A percentile compares a stretch with the other conserved stretches of the same genome.
These are phyloP conservation scores for Pegoplata infirma DNA, from an alignment of 2,888 invertebrate genomes.

Conservation along the genomic window DNA sequence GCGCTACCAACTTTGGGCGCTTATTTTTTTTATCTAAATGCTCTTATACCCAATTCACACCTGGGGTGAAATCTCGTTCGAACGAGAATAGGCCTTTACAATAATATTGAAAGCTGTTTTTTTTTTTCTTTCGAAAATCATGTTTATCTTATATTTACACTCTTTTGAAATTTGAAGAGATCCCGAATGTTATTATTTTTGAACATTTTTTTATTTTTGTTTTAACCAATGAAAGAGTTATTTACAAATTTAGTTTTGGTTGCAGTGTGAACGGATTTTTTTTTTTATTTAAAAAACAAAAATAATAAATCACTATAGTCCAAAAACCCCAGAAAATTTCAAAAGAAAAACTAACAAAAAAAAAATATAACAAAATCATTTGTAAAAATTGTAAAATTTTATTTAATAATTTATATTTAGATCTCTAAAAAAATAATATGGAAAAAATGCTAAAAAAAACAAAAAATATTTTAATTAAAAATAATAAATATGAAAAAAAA, in stretches of 20 bases:
- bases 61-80: too few species aligned
- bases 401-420: conserved; percentile 59
- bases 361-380: conserved; percentile 43
- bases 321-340: background rate
- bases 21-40: too few species aligned
- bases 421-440: conserved; percentile 36
- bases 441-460: conserved; percentile 47
- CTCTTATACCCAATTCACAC: too few species aligned
- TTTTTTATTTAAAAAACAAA: background rate
- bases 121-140: too few species aligned
- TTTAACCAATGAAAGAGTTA: too few species aligned
- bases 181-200: too few species aligned
- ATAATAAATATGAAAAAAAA: conserved; percentile 32
- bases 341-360: conserved; percentile 19
- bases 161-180: too few species aligned
- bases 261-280: conserved; percentile 15
- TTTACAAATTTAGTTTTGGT: background rate
- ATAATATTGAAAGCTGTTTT: too few species aligned
- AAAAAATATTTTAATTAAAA: conserved; percentile 57
- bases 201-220: too few species aligned
- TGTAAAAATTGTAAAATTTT: conserved; percentile 61
- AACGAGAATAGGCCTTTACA: too few species aligned
- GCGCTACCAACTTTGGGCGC: too few species aligned
- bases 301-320: background rate
- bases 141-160: too few species aligned